Conservation (phyloP, 2,888 invertebrate genomes). For the Hemicrepidius hirtus region DNA sequence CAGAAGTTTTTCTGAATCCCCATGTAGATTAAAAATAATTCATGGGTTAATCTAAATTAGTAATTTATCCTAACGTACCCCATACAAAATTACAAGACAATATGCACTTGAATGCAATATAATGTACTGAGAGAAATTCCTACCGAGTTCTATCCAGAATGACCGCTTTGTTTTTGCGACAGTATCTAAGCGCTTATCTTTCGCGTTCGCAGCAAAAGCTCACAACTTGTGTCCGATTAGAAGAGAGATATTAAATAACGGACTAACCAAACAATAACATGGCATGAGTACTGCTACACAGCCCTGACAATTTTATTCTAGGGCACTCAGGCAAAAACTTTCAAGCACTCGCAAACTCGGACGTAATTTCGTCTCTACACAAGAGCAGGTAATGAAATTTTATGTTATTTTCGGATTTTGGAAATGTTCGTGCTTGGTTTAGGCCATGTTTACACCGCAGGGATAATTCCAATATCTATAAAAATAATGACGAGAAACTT, state of each 20-base stretch:
- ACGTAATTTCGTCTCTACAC: constrained; percentile 32
- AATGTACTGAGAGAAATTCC: not conserved
- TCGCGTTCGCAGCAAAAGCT: constrained; percentile 58
- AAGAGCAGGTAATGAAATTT: constrained; percentile 47
- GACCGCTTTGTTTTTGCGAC: constrained; percentile 47
- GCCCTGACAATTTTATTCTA: constrained; percentile 48
- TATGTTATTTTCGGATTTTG: constrained; percentile 46
- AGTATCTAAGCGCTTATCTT: constrained; percentile 54
- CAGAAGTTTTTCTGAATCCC: too few relatives aligned
- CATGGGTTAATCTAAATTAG: too few relatives aligned
- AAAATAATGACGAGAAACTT: constrained; percentile 51
- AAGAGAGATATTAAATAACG: constrained; percentile 60
- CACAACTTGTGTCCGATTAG: constrained; percentile 59
- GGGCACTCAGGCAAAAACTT: constrained; percentile 53
- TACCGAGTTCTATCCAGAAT: not conserved
- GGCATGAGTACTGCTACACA: constrained; percentile 43
- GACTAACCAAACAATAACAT: constrained; percentile 58
- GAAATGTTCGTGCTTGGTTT: constrained; percentile 34
- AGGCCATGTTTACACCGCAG: constrained; percentile 49
- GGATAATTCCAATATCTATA: constrained; percentile 53
- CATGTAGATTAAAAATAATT: too few relatives aligned
- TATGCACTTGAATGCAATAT: not conserved
- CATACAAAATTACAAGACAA: too few relatives aligned
- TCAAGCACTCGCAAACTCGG: constrained; percentile 32
- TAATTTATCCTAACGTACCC: too few relatives aligned